phyloP scores from a whole-genome alignment of 2,888 invertebrate genomes.

The Ichneumon xanthorius region DNA sequence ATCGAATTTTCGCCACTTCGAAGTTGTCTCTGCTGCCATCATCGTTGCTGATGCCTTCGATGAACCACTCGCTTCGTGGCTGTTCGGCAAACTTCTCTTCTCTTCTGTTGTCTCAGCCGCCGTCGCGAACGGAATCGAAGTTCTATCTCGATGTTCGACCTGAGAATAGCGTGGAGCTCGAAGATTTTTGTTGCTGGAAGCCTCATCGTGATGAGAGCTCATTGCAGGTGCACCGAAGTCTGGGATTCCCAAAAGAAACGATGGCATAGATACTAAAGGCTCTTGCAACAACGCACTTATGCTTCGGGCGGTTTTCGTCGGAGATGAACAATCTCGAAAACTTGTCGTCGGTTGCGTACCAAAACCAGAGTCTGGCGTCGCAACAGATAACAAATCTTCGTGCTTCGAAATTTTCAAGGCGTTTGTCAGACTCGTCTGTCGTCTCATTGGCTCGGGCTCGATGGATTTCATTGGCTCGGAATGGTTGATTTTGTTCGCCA shows the following conservation, averaged over 20 bases:
- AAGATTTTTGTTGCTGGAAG: conserved; percentile 68
- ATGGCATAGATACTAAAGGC: conserved; percentile 80
- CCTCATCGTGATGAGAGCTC: conserved; percentile 61
- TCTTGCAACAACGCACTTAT: conserved; percentile 82
- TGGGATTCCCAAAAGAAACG: conserved; percentile 78
- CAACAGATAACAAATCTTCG: conserved; percentile 25
- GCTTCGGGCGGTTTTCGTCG: conserved; percentile 80
- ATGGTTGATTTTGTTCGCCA: conserved; percentile 75
- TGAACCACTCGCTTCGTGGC: conserved; percentile 30
- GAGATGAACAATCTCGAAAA: conserved; percentile 75
- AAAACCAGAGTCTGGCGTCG: conserved; percentile 47
- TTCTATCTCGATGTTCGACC: conserved; percentile 1
- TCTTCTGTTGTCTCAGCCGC: conserved; percentile 32
- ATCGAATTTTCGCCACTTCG: conserved; percentile 76
- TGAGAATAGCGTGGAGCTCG: conserved; percentile 78
- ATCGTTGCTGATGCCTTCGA: conserved; percentile 9
- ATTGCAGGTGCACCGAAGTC: conserved; percentile 75
- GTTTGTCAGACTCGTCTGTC: conserved; percentile 75
- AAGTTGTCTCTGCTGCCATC: conserved; percentile 6
- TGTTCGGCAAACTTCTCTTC: conserved; percentile 66
- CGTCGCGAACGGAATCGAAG: neutral
- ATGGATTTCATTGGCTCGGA: conserved; percentile 75
- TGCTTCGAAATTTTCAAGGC: conserved; percentile 72
- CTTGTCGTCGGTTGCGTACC: conserved; percentile 63
- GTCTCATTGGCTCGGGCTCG: conserved; percentile 66